Conservation (phyloP, 2,113 vertebrate genomes). For the Pionites leucogaster region DNA sequence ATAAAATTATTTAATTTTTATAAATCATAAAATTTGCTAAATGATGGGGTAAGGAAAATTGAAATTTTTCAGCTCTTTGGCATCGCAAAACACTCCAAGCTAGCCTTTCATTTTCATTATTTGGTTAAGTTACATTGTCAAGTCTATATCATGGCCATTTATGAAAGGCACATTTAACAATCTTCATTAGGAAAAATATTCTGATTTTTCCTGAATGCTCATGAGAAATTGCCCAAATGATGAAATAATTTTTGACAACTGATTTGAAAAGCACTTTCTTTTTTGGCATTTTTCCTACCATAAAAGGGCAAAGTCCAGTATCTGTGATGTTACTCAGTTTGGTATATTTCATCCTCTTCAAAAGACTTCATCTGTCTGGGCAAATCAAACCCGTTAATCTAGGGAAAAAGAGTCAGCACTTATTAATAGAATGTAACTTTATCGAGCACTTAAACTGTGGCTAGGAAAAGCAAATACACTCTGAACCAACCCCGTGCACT, state of each 20-base stretch:
- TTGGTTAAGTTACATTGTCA: background rate
- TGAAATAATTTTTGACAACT: background rate
- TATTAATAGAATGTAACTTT: conserved; percentile 43
- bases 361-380: conserved; percentile 15
- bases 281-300: background rate
- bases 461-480: conserved; percentile 55
- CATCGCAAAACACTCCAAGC: background rate
- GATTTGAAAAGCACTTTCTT: background rate
- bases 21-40: background rate
- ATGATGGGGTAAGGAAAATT: background rate
- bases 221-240: background rate
- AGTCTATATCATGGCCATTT: background rate
- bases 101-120: background rate
- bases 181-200: background rate
- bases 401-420: conserved; percentile 27
- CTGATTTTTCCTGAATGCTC: background rate
- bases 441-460: background rate
- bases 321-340: background rate
- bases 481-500: background rate
- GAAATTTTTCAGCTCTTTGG: conserved; percentile 5
- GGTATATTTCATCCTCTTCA: conserved; percentile 14
- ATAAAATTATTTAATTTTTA: conserved; percentile 4
- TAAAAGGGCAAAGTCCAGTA: background rate
- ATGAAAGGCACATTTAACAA: background rate
- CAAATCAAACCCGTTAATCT: conserved; percentile 31